Evolutionary conservation across 2,113 vertebrate genomes (phyloP), one percentile per base, ranked within the genome.

Genomic region (Campylomormyrus tamandua): DNA sequence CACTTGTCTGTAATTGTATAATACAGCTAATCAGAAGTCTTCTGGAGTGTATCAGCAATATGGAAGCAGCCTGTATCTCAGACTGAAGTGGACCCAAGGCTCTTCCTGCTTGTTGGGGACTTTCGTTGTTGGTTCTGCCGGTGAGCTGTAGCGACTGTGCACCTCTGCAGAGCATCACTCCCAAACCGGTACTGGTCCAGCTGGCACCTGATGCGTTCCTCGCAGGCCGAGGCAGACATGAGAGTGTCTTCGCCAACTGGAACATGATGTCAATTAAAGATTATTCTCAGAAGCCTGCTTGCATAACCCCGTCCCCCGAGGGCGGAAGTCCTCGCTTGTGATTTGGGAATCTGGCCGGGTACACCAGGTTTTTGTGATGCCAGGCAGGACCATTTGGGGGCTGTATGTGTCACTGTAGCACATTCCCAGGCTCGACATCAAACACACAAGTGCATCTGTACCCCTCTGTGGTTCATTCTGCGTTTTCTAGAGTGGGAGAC

Each of bases 101-200:
- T 39, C 13, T 39, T 77, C 70, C 70, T 77, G 13, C 35, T 13
- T 39, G 27, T 77, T 15, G 70, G 13, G 31, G 62, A 70, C n/a
- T 70, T 70, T 31, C 0, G n/a, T 13, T 70, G 62, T 70, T 70
- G 27, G n/a, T 31, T 27, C 24, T 66, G 24, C 58, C 8, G 9
- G 58, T 27, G n/a, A 66, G 27, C 62, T 31, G 62, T 31, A 39
- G 31, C 2, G 0, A 5, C 39, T 15, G 17, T 80, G 39, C 39
- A 42, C 39, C 17, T 83, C 35, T 45, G 77, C 31, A 45, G 17
- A 45, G 19, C 77, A 83, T 83, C 39, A 39, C 31, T 88, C 80
- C 70, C 88, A 83, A 90, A 88, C 87, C 89, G 17, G 19, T 87
- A 39, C 52, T 24, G 35, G 87, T 42, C 52, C n/a, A 62, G 19